Conservation (phyloP, 2,113 vertebrate species). For the Sterrhoptilus dennistouni region DNA sequence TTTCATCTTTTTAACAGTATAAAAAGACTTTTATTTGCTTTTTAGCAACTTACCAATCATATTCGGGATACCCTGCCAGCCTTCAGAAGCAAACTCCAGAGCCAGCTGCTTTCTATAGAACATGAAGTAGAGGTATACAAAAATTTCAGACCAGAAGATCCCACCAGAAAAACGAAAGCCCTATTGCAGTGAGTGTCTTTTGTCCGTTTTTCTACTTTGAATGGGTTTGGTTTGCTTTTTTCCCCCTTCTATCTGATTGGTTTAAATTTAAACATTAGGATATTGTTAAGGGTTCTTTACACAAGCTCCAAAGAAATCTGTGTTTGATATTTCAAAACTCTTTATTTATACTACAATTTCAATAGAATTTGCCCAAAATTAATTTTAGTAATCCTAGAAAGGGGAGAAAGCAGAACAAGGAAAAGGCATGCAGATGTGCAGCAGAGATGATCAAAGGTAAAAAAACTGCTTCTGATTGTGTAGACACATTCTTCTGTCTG, state of each 20-base stretch:
- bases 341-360: neutral
- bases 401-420: neutral
- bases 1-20: neutral
- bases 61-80: conserved; percentile 87
- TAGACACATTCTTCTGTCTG: neutral
- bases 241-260: neutral
- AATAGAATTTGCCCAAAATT: neutral
- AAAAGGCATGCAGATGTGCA: neutral
- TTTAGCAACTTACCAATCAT: conserved; percentile 93
- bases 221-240: neutral
- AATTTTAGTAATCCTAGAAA: neutral
- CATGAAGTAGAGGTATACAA: conserved; percentile 86
- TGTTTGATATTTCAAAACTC: neutral
- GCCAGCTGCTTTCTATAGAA: conserved; percentile 82
- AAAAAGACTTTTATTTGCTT: neutral
- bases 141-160: conserved; percentile 84
- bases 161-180: conserved; percentile 86
- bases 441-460: neutral
- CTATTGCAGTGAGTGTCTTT: conserved; percentile 84
- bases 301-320: neutral
- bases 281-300: neutral
- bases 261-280: neutral
- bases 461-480: neutral
- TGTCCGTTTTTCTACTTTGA: neutral
- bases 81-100: conserved; percentile 85